Evolutionary conservation across 2,113 vertebrate species (phyloP), one percentile per base, ranked within the genome.

Genomic region (Alexandromys fortis): DNA sequence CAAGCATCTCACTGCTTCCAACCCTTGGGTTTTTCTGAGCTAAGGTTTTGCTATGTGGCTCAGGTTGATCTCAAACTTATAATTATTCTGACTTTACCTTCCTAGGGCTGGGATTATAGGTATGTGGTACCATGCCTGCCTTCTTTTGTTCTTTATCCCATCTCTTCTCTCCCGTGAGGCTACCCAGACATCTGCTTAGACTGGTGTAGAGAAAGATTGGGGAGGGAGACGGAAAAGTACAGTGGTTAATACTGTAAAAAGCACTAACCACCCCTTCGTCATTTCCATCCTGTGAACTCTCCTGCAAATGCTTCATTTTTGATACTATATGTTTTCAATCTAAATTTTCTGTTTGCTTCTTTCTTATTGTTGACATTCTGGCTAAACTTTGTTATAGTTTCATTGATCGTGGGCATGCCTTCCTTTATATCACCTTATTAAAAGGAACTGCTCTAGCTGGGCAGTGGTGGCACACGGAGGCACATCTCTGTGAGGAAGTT

Each of bases 381-480:
- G 33, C 42, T 86, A 75, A 79, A 21, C 72, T 77, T 86, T 94
- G 67, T 89, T 89, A 82, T 85, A 61, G 52, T 92, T 92, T 92
- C 58, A 65, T 86, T 97, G 85, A 72, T 67, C 47, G 52, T 73
- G 78, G 97, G 68, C 45, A 86, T 65, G 63, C 70, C 77, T 86
- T 47, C 76, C 52, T 77, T 91, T 82, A 77, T 2, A 61, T 86
- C 73, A 68, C 33, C 19, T 30, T n/a, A 89, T 45, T 22, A 47
- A 82, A 82, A 61, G 38, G 38, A 82, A 58, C 79, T 82, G 55
- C 55, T 58, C 79, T 38, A 21, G 19, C 70, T 9, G 3, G 35
- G 70, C 35, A 68, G 33, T 70, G 30, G 67, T 70, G 33, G 30
- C 67, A 35, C 67, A 35, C 16, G 0, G 70, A 72, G 35, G 70